These are phyloP conservation scores for Ypsolopha sequella DNA, from an alignment of 2,888 invertebrate genomes.

Conservation along the genomic window DNA sequence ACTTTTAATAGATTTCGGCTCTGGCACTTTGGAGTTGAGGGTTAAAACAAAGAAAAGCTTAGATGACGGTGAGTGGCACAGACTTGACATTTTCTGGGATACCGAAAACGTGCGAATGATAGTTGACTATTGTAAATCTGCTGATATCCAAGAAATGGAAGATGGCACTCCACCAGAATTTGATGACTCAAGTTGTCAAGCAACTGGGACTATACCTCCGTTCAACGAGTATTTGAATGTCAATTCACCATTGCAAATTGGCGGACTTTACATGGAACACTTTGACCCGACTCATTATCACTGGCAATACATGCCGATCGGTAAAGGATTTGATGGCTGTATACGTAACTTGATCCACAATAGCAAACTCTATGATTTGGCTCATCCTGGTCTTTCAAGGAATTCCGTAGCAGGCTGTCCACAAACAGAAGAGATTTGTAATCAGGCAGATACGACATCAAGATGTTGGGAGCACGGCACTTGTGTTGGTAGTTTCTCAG, in stretches of 20 bases:
- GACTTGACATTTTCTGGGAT: slow-evolving; percentile 95
- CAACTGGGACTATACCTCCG: slow-evolving; percentile 89
- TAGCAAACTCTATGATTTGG: slow-evolving; percentile 94
- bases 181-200: slow-evolving; percentile 91
- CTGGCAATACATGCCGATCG: slow-evolving; percentile 92
- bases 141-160: slow-evolving; percentile 89
- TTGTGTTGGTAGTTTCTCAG: slow-evolving; percentile 91
- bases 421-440: slow-evolving; percentile 93
- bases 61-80: slow-evolving; percentile 98
- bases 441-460: slow-evolving; percentile 86
- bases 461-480: slow-evolving; percentile 95
- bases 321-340: slow-evolving; percentile 95
- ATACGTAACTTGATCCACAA: slow-evolving; percentile 96
- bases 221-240: slow-evolving; percentile 97
- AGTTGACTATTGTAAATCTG: slow-evolving; percentile 93
- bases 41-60: slow-evolving; percentile 88
- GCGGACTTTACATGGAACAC: slow-evolving; percentile 91
- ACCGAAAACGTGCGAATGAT: slow-evolving; percentile 94
- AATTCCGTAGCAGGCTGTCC: slow-evolving; percentile 93
- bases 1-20: slow-evolving; percentile 93
- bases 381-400: slow-evolving; percentile 89
- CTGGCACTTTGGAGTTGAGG: slow-evolving; percentile 88
- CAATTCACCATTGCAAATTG: slow-evolving; percentile 94
- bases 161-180: slow-evolving; percentile 91
- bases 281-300: slow-evolving; percentile 90